Percentiles rank a stretch among this genome's conserved stretches.
These are phyloP conservation scores for Candidula unifasciata DNA, from an alignment of 2,888 invertebrate genomes.

Conservation along the genomic window DNA sequence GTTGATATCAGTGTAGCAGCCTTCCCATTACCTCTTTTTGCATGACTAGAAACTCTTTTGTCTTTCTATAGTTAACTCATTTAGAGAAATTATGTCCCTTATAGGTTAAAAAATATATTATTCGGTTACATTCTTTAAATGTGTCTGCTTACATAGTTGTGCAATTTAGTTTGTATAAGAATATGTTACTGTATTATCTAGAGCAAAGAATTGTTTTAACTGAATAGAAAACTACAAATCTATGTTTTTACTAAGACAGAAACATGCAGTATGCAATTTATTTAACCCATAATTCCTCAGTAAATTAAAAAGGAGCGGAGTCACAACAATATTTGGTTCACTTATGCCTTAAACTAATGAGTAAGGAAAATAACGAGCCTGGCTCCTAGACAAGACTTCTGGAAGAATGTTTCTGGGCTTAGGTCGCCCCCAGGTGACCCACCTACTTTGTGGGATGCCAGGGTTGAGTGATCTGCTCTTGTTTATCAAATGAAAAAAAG, in stretches of 20 bases:
- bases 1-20: too few relatives aligned
- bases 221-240: too few relatives aligned
- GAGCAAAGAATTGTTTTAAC: too few relatives aligned
- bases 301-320: neutral
- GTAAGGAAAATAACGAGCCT: constrained; percentile 98
- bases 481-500: neutral
- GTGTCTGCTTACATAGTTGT: too few relatives aligned
- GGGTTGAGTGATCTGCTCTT: constrained; percentile 70
- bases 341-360: constrained; percentile 93
- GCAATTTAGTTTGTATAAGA: neutral
- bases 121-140: neutral
- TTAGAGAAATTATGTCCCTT: too few relatives aligned
- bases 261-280: neutral
- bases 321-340: too few relatives aligned
- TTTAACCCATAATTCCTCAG: neutral
- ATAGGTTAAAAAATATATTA: neutral
- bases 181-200: too few relatives aligned
- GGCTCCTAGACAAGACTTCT: constrained; percentile 82
- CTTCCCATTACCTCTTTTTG: too few relatives aligned
- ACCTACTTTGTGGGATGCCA: constrained; percentile 87
- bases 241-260: too few relatives aligned
- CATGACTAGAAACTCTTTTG: too few relatives aligned
- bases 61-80: too few relatives aligned
- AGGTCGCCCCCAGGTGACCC: constrained; percentile 90
- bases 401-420: constrained; percentile 85